Evolutionary conservation across 2,113 vertebrate species (phyloP).

Genomic region (Rhombomys opimus): DNA sequence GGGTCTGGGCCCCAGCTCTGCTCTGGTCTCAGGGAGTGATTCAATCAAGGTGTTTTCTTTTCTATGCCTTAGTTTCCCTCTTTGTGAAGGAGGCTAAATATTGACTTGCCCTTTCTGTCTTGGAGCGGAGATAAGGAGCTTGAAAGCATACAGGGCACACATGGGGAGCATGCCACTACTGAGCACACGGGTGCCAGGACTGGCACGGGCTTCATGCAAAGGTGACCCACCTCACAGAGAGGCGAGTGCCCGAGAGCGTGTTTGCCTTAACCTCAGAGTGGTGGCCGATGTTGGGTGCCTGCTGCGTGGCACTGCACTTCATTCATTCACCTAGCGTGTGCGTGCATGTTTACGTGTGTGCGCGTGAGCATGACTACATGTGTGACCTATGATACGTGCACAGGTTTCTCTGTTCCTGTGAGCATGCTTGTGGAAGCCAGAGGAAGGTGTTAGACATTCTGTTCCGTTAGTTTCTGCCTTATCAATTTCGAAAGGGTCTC

Average conservation of each 20-base stretch:
- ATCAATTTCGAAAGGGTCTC: no score
- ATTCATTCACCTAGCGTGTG: no score
- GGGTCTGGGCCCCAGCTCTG: neutral
- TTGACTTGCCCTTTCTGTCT: neutral
- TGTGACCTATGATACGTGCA: neutral
- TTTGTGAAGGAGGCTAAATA: neutral
- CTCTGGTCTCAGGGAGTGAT: neutral
- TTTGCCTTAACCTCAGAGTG: neutral
- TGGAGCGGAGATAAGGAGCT: neutral
- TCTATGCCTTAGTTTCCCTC: neutral
- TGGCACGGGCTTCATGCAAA: neutral
- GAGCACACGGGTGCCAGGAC: neutral
- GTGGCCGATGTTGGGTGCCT: neutral
- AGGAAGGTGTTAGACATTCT: no score
- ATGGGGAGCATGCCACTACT: neutral
- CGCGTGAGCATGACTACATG: no score
- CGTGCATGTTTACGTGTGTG: neutral
- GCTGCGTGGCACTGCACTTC: no score
- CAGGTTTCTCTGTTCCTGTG: neutral
- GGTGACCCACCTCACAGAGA: neutral
- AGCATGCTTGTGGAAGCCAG: neutral
- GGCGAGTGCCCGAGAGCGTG: neutral
- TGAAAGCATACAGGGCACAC: neutral
- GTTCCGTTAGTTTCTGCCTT: neutral
- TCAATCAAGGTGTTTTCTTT: neutral